A percentile compares a stretch with the other conserved stretches of the same genome.
Conservation (phyloP, 2,113 vertebrate species). For the Pristiophorus japonicus region DNA sequence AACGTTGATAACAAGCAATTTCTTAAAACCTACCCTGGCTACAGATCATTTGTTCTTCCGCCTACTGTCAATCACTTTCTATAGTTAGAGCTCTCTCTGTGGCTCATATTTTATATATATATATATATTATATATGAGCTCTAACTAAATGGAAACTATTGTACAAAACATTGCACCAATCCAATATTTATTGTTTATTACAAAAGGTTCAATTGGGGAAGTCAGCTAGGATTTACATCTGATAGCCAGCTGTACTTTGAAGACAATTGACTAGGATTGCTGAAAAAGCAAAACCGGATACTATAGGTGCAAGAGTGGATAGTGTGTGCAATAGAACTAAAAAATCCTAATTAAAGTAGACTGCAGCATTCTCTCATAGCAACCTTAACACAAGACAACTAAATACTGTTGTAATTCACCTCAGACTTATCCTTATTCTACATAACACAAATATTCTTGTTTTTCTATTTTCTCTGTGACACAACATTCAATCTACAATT, state of each 20-base stretch:
- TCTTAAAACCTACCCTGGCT: background rate
- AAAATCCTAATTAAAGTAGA: background rate
- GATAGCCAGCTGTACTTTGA: background rate
- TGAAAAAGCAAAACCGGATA: background rate
- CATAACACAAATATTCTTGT: background rate
- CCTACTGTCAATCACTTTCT: background rate
- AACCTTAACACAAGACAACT: background rate
- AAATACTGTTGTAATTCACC: background rate
- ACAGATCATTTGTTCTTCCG: background rate
- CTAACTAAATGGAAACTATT: background rate
- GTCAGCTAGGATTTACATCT: background rate
- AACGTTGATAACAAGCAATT: conserved; percentile 17
- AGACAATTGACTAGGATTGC: background rate
- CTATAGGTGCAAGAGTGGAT: background rate
- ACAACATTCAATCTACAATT: background rate
- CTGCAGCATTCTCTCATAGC: background rate
- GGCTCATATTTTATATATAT: too few species aligned
- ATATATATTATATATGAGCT: too few species aligned
- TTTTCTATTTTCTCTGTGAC: background rate
- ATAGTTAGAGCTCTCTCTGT: too few species aligned
- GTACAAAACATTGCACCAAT: background rate
- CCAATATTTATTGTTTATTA: background rate
- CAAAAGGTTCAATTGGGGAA: background rate
- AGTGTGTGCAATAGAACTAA: background rate
- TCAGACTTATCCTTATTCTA: background rate